These are phyloP conservation scores for Rhabdomys dilectus DNA, from an alignment of 2,113 vertebrate species.

Conservation along the genomic window DNA sequence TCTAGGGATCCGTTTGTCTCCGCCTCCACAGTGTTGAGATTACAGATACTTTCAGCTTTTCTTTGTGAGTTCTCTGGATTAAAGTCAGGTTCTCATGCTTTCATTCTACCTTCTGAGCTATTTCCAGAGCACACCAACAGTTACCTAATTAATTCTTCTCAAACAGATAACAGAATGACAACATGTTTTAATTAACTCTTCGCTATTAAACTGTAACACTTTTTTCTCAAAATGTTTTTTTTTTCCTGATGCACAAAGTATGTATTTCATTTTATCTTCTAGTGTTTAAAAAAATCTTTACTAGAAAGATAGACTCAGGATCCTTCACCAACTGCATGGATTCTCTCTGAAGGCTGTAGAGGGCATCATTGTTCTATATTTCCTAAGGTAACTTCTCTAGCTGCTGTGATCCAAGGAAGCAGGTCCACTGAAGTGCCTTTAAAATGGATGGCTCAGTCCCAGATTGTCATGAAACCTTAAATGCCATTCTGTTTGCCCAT, in stretches of 20 bases:
- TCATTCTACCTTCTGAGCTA: not conserved
- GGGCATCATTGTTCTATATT: conserved; percentile 83
- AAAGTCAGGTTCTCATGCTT: not conserved
- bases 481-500: conserved; percentile 15
- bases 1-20: not conserved
- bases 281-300: not conserved
- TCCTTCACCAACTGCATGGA: not conserved
- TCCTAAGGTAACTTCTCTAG: conserved; percentile 39
- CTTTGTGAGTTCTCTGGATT: not conserved
- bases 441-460: conserved; percentile 61
- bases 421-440: conserved; percentile 31
- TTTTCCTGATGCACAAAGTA: conserved; percentile 19
- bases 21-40: not conserved
- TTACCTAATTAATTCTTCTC: not conserved
- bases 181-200: not conserved
- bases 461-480: conserved; percentile 42
- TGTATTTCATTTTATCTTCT: conserved; percentile 20
- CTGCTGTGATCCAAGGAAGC: conserved; percentile 19
- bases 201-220: conserved; percentile 7
- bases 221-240: not conserved
- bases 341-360: conserved; percentile 77
- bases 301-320: not conserved
- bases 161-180: not conserved
- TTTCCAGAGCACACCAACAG: not conserved
- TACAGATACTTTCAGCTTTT: not conserved